Base-by-base conservation (phyloP, 2,888 invertebrate species). In the Erpobdella octoculata region DNA sequence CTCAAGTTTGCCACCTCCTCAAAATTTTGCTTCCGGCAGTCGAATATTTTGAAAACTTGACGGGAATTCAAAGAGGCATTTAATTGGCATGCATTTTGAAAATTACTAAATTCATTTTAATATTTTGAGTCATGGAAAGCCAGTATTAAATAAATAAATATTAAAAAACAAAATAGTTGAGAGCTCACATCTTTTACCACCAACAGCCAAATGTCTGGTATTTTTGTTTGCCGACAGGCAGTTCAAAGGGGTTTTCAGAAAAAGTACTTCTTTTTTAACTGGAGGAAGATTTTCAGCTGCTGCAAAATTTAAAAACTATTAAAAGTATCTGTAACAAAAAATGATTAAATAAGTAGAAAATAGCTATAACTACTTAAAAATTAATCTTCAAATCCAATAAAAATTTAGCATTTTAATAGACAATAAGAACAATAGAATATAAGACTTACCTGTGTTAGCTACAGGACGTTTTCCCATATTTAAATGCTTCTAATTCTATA, bases 1-100 rank as follows among this genome's bases (percentile, higher is more conserved):
- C 69, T 46, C 35, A 69, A 37, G 33, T 69, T 69, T 9, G 69
- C 48, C 3, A 69, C 69, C n/a, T 69, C 69, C 33, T 69, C 58
- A 58, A 69, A 69, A 9, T 33, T 33, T 46, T 69, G 69, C 31
- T 53, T 48, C 33, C 58, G 69, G 33, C 69, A 69, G 69, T 69
- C 58, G 33, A 69, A 69, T 35, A 69, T 69, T 21, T 69, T 69
- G 69, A 69, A 69, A 28, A 69, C 69, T 69, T 41, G 53, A 28
- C 3, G 1, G 33, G 12, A 25, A 66, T n/a, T 37, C 15, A 8
- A n/a, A n/a, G n/a, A n/a, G n/a, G n/a, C n/a, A n/a, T n/a, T n/a
- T n/a, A n/a, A n/a, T n/a, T n/a, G n/a, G n/a, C n/a, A n/a, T n/a
- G n/a, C n/a, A n/a, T n/a, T n/a, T n/a, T n/a, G n/a, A n/a, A n/a